Evolutionary conservation across 1,140 invertebrate genomes (phyloP).

Genomic region (Drosophila sp.): DNA sequence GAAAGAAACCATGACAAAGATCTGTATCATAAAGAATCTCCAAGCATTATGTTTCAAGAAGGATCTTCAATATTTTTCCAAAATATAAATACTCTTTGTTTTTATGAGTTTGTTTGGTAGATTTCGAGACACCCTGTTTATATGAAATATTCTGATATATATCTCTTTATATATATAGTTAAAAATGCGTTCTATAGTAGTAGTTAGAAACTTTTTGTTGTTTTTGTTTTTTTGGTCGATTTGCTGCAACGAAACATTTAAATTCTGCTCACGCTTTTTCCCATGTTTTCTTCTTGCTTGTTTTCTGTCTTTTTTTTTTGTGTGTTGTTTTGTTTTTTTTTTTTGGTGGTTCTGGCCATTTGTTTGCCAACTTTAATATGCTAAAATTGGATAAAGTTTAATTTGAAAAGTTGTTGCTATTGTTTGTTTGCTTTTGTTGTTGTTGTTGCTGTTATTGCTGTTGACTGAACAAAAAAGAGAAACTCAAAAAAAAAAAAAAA

Average conservation of each 20-base stretch:
- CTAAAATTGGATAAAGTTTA: slow-evolving; percentile 78
- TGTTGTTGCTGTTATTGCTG: slow-evolving; percentile 23
- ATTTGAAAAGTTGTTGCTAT: slow-evolving; percentile 80
- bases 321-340: slow-evolving; percentile 5
- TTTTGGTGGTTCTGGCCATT: slow-evolving; percentile 27
- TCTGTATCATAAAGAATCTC: no score
- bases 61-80: no score
- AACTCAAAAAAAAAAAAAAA: slow-evolving; percentile 50
- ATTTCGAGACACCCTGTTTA: no score
- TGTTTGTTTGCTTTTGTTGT: slow-evolving; percentile 52
- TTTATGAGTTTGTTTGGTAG: no score
- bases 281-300: slow-evolving; percentile 35
- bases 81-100: no score
- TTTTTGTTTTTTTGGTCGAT: background rate
- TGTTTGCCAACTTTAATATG: slow-evolving; percentile 72
- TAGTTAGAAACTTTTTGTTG: background rate
- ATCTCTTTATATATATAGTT: background rate
- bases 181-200: background rate
- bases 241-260: slow-evolving; percentile 3
- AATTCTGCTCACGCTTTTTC: slow-evolving; percentile 51
- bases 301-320: slow-evolving; percentile 32
- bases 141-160: background rate
- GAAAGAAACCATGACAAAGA: no score
- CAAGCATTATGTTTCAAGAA: no score
- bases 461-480: slow-evolving; percentile 36